Evolutionary conservation across 1,140 invertebrate genomes (phyloP).

Genomic region (Druon quercuslanigerum): DNA sequence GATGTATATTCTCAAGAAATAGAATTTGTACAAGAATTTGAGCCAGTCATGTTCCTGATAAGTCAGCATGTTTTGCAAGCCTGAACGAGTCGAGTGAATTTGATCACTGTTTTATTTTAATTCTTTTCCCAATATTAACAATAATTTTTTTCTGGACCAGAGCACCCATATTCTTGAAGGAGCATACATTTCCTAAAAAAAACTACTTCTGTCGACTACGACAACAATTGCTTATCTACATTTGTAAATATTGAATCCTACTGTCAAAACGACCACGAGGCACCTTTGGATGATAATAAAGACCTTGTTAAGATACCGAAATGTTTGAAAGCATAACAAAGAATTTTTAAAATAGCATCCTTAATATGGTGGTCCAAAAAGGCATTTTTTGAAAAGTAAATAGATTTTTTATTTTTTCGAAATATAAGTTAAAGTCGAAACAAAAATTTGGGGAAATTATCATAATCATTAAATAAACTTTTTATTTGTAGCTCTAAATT

Average conservation of each 20-base stretch:
- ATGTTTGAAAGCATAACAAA: neutral
- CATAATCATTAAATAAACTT: too few relatives aligned
- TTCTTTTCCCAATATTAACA: neutral
- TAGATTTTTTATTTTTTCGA: too few relatives aligned
- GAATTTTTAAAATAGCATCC: neutral
- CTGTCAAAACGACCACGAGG: neutral
- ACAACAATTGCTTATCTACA: conserved; percentile 12
- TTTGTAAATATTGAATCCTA: conserved; percentile 8
- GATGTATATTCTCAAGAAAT: conserved; percentile 32
- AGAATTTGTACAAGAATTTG: conserved; percentile 43
- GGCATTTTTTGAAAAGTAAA: too few relatives aligned
- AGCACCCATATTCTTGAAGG: too few relatives aligned
- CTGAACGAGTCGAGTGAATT: neutral
- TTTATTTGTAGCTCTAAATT: too few relatives aligned
- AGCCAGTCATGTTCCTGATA: conserved; percentile 15
- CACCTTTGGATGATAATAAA: conserved; percentile 8
- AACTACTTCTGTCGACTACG: too few relatives aligned
- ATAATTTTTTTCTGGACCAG: neutral
- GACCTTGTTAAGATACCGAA: neutral
- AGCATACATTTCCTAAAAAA: too few relatives aligned
- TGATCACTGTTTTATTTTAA: neutral
- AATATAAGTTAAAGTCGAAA: too few relatives aligned
- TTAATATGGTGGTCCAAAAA: too few relatives aligned
- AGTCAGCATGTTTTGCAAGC: neutral
- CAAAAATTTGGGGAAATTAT: too few relatives aligned